A percentile compares a stretch with the other conserved stretches of the same genome.
These are phyloP conservation scores for Pseudopipra pipra DNA, from an alignment of 2,113 vertebrate genomes.

Conservation along the genomic window DNA sequence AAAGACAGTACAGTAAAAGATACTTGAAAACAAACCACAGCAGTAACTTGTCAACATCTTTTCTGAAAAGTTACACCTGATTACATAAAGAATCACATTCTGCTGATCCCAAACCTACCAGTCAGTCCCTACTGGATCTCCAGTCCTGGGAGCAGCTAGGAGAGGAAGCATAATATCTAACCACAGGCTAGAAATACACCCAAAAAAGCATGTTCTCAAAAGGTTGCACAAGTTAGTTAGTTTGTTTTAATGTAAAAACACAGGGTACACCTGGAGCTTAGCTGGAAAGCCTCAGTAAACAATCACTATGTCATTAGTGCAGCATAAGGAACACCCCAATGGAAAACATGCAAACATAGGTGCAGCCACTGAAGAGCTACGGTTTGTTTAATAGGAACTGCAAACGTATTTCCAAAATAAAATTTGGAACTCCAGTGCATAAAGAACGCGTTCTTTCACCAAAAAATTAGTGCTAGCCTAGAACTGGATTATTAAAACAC, in stretches of 20 bases:
- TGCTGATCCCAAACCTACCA: background rate
- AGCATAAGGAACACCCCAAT: background rate
- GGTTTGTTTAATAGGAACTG: background rate
- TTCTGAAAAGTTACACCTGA: background rate
- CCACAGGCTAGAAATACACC: background rate
- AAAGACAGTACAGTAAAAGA: background rate
- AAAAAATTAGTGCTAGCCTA: background rate
- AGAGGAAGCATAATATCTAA: background rate
- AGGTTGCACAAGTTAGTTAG: background rate
- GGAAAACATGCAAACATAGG: background rate
- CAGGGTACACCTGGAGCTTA: background rate
- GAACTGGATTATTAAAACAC: background rate
- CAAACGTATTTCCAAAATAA: background rate
- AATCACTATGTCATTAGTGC: background rate
- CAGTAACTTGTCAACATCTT: background rate
- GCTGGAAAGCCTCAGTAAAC: background rate
- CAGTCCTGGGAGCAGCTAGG: background rate
- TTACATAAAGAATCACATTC: background rate
- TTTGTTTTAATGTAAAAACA: background rate
- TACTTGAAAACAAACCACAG: background rate
- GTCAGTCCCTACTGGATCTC: background rate
- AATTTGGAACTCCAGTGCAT: background rate
- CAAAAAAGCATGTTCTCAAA: background rate
- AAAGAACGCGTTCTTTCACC: background rate
- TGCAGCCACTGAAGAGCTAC: background rate